Conservation (phyloP, 1,140 invertebrate species). For the Drosophila subobscura region DNA sequence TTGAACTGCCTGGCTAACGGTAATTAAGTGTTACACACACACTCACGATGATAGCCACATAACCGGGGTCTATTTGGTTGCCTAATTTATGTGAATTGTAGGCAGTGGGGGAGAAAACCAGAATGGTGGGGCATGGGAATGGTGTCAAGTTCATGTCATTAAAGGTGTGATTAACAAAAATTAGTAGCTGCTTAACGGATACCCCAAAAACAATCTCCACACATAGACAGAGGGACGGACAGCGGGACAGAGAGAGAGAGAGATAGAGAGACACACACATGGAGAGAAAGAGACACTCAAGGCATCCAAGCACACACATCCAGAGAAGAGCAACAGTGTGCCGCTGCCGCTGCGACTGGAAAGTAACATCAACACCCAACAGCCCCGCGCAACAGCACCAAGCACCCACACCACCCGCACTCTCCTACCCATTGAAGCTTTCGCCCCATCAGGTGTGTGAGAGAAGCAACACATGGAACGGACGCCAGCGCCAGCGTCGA, state of each 20-base stretch:
- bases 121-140: constrained; percentile 13
- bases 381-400: not conserved
- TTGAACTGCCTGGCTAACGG: constrained; percentile 46
- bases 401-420: not conserved
- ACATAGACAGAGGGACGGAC: constrained; percentile 1
- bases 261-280: no score
- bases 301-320: constrained; percentile 11
- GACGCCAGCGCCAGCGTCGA: constrained; percentile 25
- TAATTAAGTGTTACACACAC: constrained; percentile 65
- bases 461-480: constrained; percentile 71
- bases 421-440: constrained; percentile 3
- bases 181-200: constrained; percentile 73
- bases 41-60: constrained; percentile 17
- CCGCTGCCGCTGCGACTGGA: constrained; percentile 42
- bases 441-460: constrained; percentile 49
- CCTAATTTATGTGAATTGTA: constrained; percentile 58
- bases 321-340: constrained; percentile 58
- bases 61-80: constrained; percentile 45
- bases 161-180: constrained; percentile 81
- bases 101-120: constrained; percentile 5
- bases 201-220: constrained; percentile 4
- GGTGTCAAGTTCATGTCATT: constrained; percentile 80
- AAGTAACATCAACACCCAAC: constrained; percentile 27
- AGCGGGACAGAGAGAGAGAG: no score
- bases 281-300: no score